phyloP scores from a whole-genome alignment of 2,113 vertebrate species.

The Microtus montanus region DNA sequence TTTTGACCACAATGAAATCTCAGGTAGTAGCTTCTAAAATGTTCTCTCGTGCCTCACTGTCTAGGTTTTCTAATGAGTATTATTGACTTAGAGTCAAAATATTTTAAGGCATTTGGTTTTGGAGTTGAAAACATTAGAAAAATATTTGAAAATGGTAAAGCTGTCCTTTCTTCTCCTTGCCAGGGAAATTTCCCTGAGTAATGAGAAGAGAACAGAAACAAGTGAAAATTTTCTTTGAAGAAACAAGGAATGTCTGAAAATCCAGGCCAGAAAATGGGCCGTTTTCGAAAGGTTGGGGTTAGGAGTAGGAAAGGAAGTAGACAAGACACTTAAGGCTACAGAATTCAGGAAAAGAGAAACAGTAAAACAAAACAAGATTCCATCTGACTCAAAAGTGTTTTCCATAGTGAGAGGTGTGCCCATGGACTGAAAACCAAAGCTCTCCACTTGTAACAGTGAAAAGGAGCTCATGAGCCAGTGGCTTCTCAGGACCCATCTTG shows the following conservation, averaged over 20 bases:
- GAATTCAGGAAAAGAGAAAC: not conserved
- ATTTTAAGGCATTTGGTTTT: conserved; percentile 7
- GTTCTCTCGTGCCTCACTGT: not conserved
- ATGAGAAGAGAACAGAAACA: not conserved
- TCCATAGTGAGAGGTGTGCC: not conserved
- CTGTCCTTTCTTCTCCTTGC: not conserved
- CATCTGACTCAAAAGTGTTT: not conserved
- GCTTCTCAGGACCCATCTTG: not conserved
- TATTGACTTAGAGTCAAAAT: conserved; percentile 33
- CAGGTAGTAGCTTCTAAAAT: not conserved
- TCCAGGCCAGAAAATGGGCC: not conserved
- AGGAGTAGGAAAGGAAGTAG: conserved; percentile 6
- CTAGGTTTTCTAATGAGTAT: conserved; percentile 11
- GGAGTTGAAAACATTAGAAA: conserved; percentile 26
- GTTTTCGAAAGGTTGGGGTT: conserved; percentile 18
- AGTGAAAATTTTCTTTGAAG: conserved; percentile 38
- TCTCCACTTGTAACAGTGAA: not conserved
- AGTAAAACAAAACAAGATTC: not conserved
- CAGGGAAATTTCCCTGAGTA: not conserved
- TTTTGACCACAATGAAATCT: conserved; percentile 18
- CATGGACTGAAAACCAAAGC: not conserved
- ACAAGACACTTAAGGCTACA: not conserved
- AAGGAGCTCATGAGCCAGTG: not conserved
- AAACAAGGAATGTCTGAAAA: conserved; percentile 26
- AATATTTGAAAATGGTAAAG: conserved; percentile 11